Evolutionary conservation across 2,797 vertebrate species (phyloP).

Genomic region (Enteromius treurensis): DNA sequence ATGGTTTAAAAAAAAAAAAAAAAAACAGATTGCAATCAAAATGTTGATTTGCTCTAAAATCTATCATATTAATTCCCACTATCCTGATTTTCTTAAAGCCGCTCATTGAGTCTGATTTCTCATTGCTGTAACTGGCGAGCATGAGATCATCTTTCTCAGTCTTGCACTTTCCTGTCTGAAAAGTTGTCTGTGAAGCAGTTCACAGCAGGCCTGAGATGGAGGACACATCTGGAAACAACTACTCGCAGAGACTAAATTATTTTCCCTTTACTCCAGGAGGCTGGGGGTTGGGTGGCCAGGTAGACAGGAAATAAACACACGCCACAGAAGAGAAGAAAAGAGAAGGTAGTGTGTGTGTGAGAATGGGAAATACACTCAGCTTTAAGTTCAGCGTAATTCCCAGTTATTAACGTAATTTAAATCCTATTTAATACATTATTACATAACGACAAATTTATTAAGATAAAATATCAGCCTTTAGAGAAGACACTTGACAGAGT

Average conservation of each 20-base stretch:
- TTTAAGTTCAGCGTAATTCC: neutral
- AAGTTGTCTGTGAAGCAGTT: constrained; percentile 66
- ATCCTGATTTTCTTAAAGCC: neutral
- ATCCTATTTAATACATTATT: too few species aligned
- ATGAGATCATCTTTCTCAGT: constrained; percentile 46
- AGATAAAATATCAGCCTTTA: too few species aligned
- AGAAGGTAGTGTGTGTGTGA: neutral
- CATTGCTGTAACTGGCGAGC: constrained; percentile 36
- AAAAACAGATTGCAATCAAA: neutral
- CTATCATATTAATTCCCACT: neutral
- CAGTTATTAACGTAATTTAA: neutral
- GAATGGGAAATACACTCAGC: neutral
- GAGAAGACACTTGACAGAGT: too few species aligned
- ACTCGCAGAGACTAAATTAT: constrained; percentile 76
- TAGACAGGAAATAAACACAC: constrained; percentile 59
- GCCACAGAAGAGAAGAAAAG: neutral
- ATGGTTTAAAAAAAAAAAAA: constrained; percentile 1
- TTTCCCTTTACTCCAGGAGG: constrained; percentile 62
- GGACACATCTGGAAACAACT: constrained; percentile 81
- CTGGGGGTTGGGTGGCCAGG: constrained; percentile 54
- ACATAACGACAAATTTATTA: too few species aligned
- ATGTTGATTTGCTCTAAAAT: constrained; percentile 27
- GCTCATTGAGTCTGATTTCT: constrained; percentile 10
- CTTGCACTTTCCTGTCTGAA: constrained; percentile 43
- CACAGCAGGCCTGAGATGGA: constrained; percentile 64